These are phyloP conservation scores for Crocallis elinguaria DNA, from an alignment of 2,888 invertebrate genomes.

Conservation along the genomic window DNA sequence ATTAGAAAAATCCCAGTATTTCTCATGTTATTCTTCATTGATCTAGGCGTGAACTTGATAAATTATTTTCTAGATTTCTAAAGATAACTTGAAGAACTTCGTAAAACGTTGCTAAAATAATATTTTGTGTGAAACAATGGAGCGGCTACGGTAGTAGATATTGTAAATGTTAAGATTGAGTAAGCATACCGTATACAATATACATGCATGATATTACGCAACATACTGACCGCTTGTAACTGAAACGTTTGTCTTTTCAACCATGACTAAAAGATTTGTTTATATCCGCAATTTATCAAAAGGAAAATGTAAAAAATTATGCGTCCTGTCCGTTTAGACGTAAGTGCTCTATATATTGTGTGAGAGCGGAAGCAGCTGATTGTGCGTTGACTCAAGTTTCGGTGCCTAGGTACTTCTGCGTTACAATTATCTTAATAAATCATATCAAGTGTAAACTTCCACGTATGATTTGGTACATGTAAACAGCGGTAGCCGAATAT, in stretches of 20 bases:
- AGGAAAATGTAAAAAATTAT: conserved; percentile 20
- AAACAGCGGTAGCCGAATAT: conserved; percentile 33
- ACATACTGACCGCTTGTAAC: not conserved
- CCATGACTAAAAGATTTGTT: conserved; percentile 9
- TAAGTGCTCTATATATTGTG: conserved; percentile 27
- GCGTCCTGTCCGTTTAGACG: conserved; percentile 27
- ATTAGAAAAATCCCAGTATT: too few species aligned
- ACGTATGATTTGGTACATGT: conserved; percentile 40
- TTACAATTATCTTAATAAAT: conserved; percentile 46
- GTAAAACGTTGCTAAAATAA: too few species aligned
- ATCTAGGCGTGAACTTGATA: too few species aligned
- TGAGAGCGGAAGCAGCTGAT: conserved; percentile 62
- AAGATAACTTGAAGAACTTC: too few species aligned
- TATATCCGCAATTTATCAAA: conserved; percentile 7
- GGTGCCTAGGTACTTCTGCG: conserved; percentile 37
- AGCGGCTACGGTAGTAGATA: too few species aligned
- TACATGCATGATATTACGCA: not conserved
- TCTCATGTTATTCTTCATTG: too few species aligned
- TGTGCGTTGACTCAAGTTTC: conserved; percentile 58
- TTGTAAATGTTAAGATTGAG: not conserved
- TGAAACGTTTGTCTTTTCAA: conserved; percentile 1
- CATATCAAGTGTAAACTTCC: conserved; percentile 42
- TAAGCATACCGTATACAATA: too few species aligned
- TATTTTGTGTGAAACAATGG: too few species aligned
- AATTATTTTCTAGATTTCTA: too few species aligned